These are phyloP conservation scores for Trematomus bernacchii DNA, from an alignment of 2,797 vertebrate species.

Conservation along the genomic window DNA sequence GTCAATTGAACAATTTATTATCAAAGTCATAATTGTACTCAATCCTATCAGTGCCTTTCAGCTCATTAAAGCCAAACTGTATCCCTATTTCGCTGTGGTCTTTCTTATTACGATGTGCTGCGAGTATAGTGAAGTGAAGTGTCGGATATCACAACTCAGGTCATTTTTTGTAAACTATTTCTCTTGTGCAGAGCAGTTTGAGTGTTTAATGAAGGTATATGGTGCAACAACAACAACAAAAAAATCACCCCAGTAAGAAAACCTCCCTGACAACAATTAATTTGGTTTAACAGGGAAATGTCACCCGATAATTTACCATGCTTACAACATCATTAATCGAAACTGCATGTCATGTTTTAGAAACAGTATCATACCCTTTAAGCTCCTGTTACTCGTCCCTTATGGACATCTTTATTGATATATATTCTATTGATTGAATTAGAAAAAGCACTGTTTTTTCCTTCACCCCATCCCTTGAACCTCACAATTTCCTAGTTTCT, in stretches of 20 bases:
- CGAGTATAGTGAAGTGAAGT: not conserved
- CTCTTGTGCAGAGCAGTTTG: constrained; percentile 1
- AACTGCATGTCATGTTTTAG: not conserved
- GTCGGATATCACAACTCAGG: not conserved
- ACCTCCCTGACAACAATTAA: not conserved
- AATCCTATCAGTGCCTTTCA: not conserved
- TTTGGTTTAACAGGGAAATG: not conserved
- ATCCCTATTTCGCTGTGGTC: not conserved
- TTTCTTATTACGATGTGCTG: not conserved
- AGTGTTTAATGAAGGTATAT: not conserved
- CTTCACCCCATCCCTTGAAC: constrained; percentile 43
- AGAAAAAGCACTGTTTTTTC: constrained; percentile 25
- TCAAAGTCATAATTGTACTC: not conserved
- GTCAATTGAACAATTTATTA: not conserved
- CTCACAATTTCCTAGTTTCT: constrained; percentile 40
- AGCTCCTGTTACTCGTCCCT: not conserved
- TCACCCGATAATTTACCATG: not conserved
- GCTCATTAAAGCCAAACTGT: not conserved
- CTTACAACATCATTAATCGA: not conserved
- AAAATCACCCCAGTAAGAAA: not conserved
- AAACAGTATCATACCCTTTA: not conserved
- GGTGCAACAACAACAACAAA: not conserved
- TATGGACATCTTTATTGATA: not conserved
- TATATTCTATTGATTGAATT: constrained; percentile 2
- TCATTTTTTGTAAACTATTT: not conserved